Evolutionary conservation across 2,797 vertebrate species (phyloP), one percentile per base, ranked within the genome.

Genomic region (Melanogrammus aeglefinus): DNA sequence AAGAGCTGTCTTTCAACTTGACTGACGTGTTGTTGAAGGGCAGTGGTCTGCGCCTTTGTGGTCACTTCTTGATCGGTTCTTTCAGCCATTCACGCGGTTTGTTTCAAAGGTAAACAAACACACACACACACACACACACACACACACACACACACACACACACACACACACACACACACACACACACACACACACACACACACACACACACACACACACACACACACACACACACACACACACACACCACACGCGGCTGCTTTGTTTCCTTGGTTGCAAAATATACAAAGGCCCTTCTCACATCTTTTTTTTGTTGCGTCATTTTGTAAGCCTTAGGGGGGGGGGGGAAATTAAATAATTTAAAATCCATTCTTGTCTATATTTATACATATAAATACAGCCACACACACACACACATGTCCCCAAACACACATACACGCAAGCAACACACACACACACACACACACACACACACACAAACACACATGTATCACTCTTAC

Each of bases 1-100:
- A 94, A 94, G 90, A 75, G 12, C 86, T 83, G 92, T 91, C 94
- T 84, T 82, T 94, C 92, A 91, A 75, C 51, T 71, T 94, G 94
- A 95, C 79, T 90, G 93, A 91, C 92, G 72, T 82, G 79, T 90
- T 84, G 90, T 69, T 69, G 63, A 89, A 93, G 88, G 80, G 79
- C 78, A 79, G 74, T 76, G 81, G 89, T 79, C 85, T 84, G 76
- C 74, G 82, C 81, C 83, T 83, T 85, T 89, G 86, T 86, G 81
- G 80, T 76, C 74, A 86, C 79, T 84, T 75, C 75, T 51, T 76
- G 78, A 88, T 74, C 79, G 72, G 73, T 72, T 83, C 83, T 82
- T 82, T 82, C 75, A 78, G 82, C 81, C 80, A 75, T 84, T 80
- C 29, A 14, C 80, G 18, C 14, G 78, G 76, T 77, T 87, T 85